Evolutionary conservation across 2,797 vertebrate species (phyloP).

Genomic region (Potorous gilbertii): DNA sequence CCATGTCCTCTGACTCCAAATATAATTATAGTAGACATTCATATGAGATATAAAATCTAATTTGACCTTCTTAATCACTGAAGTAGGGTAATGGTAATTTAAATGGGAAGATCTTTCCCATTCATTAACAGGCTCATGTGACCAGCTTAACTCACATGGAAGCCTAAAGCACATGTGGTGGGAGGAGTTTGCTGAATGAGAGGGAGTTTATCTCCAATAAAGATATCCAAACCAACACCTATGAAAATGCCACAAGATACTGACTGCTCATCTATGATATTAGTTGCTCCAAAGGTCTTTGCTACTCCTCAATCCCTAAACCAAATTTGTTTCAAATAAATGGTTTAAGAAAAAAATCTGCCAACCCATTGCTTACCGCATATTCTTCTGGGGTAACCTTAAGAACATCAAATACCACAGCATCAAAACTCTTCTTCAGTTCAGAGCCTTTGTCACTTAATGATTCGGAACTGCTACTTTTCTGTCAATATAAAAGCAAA

Average conservation of each 20-base stretch:
- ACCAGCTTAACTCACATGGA: too few species aligned
- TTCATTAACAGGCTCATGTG: too few species aligned
- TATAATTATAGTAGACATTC: not conserved
- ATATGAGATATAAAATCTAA: not conserved
- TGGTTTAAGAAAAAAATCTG: not conserved
- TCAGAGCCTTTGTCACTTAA: conserved; percentile 96
- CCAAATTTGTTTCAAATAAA: not conserved
- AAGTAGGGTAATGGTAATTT: not conserved
- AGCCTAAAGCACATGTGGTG: too few species aligned
- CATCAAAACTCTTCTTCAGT: conserved; percentile 99
- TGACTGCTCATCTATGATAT: not conserved
- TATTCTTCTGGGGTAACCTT: conserved; percentile 99
- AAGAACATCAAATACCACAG: conserved; percentile 97
- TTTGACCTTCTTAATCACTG: not conserved
- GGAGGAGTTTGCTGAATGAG: too few species aligned
- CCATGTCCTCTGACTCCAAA: not conserved
- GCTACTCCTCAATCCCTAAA: not conserved
- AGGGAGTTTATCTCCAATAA: not conserved
- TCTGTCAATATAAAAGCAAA: conserved; percentile 85
- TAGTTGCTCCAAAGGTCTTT: not conserved
- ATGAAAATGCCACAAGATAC: not conserved
- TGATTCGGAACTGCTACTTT: conserved; percentile 98
- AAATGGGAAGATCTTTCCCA: too few species aligned
- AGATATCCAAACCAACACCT: not conserved
- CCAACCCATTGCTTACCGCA: conserved; percentile 89